phyloP scores from a whole-genome alignment of 2,888 invertebrate species.

The Saturnia pavonia region DNA sequence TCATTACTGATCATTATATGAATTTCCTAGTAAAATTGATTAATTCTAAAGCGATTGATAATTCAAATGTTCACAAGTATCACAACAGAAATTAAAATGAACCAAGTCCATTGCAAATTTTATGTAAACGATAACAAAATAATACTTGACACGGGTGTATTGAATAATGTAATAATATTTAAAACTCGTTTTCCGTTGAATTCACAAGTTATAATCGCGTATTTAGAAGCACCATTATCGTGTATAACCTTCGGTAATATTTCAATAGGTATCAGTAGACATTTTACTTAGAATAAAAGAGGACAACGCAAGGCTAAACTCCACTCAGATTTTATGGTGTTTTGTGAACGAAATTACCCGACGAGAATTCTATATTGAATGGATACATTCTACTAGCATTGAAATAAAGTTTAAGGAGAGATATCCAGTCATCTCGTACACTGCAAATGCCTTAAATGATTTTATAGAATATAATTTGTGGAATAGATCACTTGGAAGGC shows the following conservation, averaged over 20 bases:
- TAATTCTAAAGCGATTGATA: too few relatives aligned
- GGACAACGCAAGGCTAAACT: slow-evolving; percentile 9
- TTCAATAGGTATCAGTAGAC: neutral
- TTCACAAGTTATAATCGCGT: neutral
- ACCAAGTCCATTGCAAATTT: neutral
- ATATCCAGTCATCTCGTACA: slow-evolving; percentile 22
- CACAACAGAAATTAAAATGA: neutral
- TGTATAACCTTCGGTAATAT: slow-evolving; percentile 5
- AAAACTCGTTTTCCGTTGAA: slow-evolving; percentile 3
- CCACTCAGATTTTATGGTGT: slow-evolving; percentile 4
- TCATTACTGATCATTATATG: too few relatives aligned
- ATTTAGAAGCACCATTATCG: slow-evolving; percentile 3
- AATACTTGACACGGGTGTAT: neutral
- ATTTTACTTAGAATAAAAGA: neutral
- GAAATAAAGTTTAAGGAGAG: slow-evolving; percentile 30
- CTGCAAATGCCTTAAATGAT: neutral
- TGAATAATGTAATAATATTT: neutral
- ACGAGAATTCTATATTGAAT: slow-evolving; percentile 1
- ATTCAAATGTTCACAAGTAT: neutral
- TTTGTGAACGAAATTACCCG: neutral
- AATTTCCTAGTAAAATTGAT: too few relatives aligned
- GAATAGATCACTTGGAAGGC: neutral
- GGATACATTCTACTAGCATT: slow-evolving; percentile 29
- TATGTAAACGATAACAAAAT: neutral
- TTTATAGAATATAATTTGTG: neutral